These are phyloP conservation scores for Camponotus fellah DNA, from an alignment of 2,888 invertebrate species.

Conservation along the genomic window DNA sequence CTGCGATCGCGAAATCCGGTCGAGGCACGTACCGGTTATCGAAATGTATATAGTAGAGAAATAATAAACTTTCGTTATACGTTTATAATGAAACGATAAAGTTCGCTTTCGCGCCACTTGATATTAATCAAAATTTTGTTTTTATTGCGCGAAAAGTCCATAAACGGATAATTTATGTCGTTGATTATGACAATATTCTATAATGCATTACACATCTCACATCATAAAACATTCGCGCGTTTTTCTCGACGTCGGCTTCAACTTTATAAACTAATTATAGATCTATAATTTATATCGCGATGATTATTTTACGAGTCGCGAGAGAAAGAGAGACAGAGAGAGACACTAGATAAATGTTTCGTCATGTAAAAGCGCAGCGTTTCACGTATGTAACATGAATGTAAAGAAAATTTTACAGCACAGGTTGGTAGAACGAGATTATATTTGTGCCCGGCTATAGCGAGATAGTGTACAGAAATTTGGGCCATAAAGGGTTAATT, in stretches of 20 bases:
- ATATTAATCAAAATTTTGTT: slow-evolving; percentile 23
- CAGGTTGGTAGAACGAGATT: neutral
- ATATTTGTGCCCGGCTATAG: slow-evolving; percentile 27
- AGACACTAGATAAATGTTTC: neutral
- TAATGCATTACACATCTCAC: neutral
- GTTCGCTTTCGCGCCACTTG: neutral
- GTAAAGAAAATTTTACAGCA: slow-evolving; percentile 25
- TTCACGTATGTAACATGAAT: neutral
- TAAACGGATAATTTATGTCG: slow-evolving; percentile 9
- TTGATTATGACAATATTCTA: neutral
- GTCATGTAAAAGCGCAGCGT: neutral
- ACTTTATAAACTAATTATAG: neutral
- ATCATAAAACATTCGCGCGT: neutral
- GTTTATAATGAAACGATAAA: neutral
- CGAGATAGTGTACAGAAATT: slow-evolving; percentile 42
- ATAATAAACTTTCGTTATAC: slow-evolving; percentile 5
- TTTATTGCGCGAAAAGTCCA: slow-evolving; percentile 12
- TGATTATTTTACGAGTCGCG: slow-evolving; percentile 4
- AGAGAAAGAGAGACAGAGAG: too few species aligned
- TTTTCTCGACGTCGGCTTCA: neutral
- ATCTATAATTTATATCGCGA: neutral
- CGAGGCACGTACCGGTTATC: slow-evolving; percentile 24
- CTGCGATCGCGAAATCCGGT: slow-evolving; percentile 11
- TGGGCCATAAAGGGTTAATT: slow-evolving; percentile 64
- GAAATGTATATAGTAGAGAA: neutral